Conservation (phyloP, 2,113 vertebrate genomes). For the Xyrauchen texanus region DNA sequence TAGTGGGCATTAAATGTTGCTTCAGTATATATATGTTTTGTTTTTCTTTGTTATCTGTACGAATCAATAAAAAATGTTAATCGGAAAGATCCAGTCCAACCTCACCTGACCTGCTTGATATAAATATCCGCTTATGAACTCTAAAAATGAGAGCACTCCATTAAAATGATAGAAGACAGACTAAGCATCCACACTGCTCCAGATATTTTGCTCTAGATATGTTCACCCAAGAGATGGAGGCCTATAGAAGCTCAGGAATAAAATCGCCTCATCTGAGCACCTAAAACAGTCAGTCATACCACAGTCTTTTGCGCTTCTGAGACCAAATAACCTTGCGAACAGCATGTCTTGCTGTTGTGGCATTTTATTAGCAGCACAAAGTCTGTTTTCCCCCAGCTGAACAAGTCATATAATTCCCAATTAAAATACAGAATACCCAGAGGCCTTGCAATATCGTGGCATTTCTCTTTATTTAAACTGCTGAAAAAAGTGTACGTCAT, state of each 20-base stretch:
- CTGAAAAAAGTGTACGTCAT: background rate
- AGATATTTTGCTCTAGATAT: constrained; percentile 72
- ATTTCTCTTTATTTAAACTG: background rate
- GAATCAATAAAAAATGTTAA: background rate
- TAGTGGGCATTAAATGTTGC: too few species aligned
- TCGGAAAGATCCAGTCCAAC: constrained; percentile 49
- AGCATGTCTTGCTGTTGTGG: background rate
- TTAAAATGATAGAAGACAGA: constrained; percentile 66
- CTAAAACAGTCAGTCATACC: constrained; percentile 9
- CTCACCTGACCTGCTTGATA: constrained; percentile 74
- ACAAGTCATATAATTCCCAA: background rate
- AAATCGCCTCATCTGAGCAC: constrained; percentile 46
- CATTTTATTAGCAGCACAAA: background rate
- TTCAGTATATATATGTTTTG: too few species aligned
- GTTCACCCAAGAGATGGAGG: constrained; percentile 51
- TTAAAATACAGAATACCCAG: background rate
- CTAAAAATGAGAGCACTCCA: constrained; percentile 66
- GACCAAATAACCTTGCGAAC: constrained; percentile 14
- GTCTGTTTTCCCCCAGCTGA: constrained; percentile 14
- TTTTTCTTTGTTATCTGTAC: too few species aligned
- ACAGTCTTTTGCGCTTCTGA: constrained; percentile 7
- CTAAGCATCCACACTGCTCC: constrained; percentile 66
- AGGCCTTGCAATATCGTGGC: background rate
- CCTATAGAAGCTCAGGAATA: constrained; percentile 56
- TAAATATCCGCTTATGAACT: constrained; percentile 73